Evolutionary conservation across 2,888 invertebrate species (phyloP).

Genomic region (Artemia sp.): DNA sequence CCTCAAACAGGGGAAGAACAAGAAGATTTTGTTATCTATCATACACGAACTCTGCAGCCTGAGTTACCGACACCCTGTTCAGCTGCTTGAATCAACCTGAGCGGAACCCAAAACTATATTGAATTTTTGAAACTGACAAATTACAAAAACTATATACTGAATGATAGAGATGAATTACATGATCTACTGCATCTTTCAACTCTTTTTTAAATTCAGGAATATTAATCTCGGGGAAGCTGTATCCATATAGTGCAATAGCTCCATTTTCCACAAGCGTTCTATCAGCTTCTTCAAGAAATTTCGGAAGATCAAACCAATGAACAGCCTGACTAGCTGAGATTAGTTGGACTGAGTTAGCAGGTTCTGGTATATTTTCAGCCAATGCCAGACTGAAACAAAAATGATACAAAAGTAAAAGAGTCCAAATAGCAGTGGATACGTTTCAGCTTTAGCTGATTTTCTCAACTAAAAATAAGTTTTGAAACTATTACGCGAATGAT

Average conservation of each 20-base stretch:
- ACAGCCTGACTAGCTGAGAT: conserved; percentile 34
- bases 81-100: no score
- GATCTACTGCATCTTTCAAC: conserved; percentile 16
- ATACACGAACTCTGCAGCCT: no score
- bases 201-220: conserved; percentile 24
- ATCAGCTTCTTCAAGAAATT: conserved; percentile 33
- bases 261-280: conserved; percentile 34
- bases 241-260: conserved; percentile 31
- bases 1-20: no score
- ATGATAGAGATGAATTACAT: neutral
- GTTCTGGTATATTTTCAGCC: conserved; percentile 32
- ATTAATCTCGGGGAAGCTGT: conserved; percentile 26
- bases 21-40: no score
- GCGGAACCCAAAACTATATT: no score
- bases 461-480: no score
- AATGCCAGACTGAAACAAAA: conserved; percentile 28
- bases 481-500: no score
- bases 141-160: no score
- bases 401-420: conserved; percentile 20
- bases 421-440: conserved; percentile 1
- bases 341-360: conserved; percentile 30
- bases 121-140: no score
- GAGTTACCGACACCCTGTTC: no score
- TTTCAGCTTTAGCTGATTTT: neutral
- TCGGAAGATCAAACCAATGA: conserved; percentile 35